phyloP scores from a whole-genome alignment of 2,797 vertebrate species.

The Phrynocephalus forsythii region DNA sequence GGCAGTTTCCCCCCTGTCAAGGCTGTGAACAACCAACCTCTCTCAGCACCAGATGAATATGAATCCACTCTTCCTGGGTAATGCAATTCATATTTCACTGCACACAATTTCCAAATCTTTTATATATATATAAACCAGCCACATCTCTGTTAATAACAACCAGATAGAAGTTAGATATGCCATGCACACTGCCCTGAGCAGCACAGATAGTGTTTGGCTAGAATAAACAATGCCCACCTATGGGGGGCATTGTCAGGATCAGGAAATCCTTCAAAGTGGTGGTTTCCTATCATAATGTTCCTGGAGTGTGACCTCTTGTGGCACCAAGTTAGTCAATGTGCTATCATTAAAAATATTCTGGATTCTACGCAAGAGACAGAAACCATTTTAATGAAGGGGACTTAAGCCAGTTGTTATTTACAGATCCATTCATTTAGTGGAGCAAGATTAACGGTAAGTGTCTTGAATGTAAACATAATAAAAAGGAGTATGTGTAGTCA shows the following conservation, averaged over 20 bases:
- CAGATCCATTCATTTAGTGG: too few species aligned
- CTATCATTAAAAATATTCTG: not conserved
- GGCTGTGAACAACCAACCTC: conserved; percentile 21
- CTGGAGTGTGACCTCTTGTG: not conserved
- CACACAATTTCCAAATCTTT: not conserved
- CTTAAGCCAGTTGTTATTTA: too few species aligned
- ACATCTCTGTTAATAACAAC: not conserved
- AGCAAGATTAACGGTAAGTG: too few species aligned
- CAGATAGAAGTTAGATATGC: not conserved
- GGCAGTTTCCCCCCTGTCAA: conserved; percentile 4
- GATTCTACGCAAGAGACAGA: not conserved
- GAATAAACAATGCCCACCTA: not conserved
- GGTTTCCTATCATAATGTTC: not conserved
- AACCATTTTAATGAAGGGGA: not conserved
- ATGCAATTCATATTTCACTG: rapidly evolving
- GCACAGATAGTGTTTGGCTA: not conserved
- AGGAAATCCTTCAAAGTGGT: not conserved
- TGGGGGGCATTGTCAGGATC: not conserved
- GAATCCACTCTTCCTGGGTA: not conserved
- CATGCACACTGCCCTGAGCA: not conserved
- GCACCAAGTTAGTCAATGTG: not conserved
- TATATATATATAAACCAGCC: not conserved
- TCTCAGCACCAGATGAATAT: conserved; percentile 9
- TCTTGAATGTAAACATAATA: too few species aligned
- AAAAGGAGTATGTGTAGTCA: too few species aligned